Conservation (phyloP, 2,113 vertebrate species). For the Synodontis membranacea region DNA sequence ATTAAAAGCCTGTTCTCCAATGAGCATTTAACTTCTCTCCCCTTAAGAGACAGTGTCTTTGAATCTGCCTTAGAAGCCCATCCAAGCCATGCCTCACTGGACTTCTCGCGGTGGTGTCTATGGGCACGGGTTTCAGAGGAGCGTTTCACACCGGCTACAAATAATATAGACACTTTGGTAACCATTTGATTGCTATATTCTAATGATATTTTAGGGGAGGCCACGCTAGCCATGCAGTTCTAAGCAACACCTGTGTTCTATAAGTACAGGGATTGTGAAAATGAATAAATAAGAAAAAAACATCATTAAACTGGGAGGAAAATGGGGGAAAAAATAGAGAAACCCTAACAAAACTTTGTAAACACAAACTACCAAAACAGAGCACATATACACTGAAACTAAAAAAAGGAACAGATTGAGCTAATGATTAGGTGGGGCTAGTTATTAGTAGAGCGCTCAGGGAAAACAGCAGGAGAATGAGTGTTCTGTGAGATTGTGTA, state of each 20-base stretch:
- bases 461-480: neutral
- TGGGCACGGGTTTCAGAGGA: neutral
- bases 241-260: neutral
- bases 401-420: neutral
- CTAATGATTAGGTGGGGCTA: neutral
- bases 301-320: neutral
- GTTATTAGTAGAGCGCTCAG: neutral
- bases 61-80: neutral
- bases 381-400: neutral
- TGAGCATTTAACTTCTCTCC: neutral
- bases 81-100: neutral
- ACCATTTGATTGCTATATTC: neutral
- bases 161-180: neutral
- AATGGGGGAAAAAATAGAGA: no score
- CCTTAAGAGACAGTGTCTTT: neutral
- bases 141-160: neutral
- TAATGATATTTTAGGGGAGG: neutral
- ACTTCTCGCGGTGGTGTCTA: neutral
- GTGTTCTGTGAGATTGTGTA: constrained; percentile 12
- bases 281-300: neutral
- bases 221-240: neutral
- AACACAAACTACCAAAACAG: neutral
- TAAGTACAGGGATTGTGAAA: neutral
- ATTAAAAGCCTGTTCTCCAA: neutral
- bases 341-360: neutral